A percentile compares a stretch with the other conserved stretches of the same genome.
phyloP scores from a whole-genome alignment of 2,797 vertebrate species.

The Steatocranus sp. region DNA sequence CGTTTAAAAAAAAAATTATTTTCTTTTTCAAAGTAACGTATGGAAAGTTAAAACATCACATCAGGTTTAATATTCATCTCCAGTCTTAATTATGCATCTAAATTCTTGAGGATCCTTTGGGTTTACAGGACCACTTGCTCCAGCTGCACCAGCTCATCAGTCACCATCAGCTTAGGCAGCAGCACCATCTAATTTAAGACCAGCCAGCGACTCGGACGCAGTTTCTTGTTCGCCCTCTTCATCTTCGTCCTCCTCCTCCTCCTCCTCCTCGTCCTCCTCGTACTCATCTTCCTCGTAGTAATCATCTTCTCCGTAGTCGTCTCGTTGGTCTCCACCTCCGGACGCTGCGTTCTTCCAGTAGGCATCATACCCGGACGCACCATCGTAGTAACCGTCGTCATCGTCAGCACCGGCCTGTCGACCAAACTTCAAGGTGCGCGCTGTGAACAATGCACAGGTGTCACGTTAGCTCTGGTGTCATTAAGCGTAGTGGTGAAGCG shows the following conservation, averaged over 20 bases:
- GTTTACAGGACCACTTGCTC: neutral
- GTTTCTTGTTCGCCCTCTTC: constrained; percentile 69
- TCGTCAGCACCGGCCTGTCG: constrained; percentile 86
- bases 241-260: constrained; percentile 68
- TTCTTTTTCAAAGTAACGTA: neutral
- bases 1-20: rapidly evolving
- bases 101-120: neutral
- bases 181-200: constrained; percentile 73
- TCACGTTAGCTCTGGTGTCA: neutral
- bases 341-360: constrained; percentile 89
- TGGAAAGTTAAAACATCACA: neutral
- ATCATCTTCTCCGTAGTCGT: constrained; percentile 52
- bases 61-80: neutral
- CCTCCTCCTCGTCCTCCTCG: constrained; percentile 77
- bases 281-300: constrained; percentile 59
- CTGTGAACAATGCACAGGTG: constrained; percentile 60
- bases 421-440: constrained; percentile 91
- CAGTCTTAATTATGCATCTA: neutral
- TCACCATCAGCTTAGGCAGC: constrained; percentile 2
- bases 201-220: constrained; percentile 72
- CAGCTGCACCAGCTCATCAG: neutral
- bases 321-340: constrained; percentile 62
- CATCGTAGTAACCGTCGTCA: constrained; percentile 76
- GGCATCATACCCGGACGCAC: constrained; percentile 85
- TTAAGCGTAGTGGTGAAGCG: neutral